Percentiles rank a stretch among this genome's conserved stretches.
Conservation (phyloP, 2,797 vertebrate species). For the Clarias pachynema region DNA sequence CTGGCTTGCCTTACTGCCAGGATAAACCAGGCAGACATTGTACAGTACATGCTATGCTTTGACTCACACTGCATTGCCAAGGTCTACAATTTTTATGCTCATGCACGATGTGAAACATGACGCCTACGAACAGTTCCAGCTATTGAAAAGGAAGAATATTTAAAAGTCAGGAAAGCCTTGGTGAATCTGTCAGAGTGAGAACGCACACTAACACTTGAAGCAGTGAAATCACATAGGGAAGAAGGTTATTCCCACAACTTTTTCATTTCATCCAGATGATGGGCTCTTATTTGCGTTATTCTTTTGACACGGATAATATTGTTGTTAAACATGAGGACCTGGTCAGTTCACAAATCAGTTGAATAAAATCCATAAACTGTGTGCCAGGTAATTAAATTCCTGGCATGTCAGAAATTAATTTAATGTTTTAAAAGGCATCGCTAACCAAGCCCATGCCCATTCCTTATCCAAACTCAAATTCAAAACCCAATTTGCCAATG, state of each 20-base stretch:
- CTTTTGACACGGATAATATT: background rate
- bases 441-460: background rate
- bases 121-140: background rate
- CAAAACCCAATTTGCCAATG: background rate
- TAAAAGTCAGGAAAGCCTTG: background rate
- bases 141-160: background rate
- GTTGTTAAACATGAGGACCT: background rate
- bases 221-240: background rate
- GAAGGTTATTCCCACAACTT: background rate
- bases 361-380: background rate
- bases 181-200: background rate
- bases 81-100: background rate
- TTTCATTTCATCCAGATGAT: background rate
- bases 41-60: background rate
- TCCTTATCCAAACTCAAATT: background rate
- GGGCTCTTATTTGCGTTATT: background rate
- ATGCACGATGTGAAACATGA: background rate
- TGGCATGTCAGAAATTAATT: background rate
- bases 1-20: too few species aligned
- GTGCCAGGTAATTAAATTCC: background rate
- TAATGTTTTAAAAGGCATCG: background rate
- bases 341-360: background rate
- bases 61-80: background rate
- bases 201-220: background rate
- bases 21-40: background rate